Conservation (phyloP, 2,797 vertebrate species). For the Hipposideros larvatus region DNA sequence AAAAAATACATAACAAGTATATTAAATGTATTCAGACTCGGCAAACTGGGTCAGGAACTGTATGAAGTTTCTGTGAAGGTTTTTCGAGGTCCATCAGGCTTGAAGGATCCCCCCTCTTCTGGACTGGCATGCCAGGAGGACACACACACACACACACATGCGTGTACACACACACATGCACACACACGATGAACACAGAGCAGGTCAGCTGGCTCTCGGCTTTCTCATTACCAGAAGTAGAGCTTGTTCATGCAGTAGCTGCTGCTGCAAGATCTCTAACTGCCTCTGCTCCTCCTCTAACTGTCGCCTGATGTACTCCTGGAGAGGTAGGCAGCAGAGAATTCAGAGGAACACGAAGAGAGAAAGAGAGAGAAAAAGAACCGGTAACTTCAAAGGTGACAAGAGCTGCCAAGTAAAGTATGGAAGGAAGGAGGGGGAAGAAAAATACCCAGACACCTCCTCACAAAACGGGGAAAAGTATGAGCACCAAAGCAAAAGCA, state of each 20-base stretch:
- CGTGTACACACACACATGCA: neutral
- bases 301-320: slow-evolving; percentile 99
- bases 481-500: slow-evolving; percentile 32
- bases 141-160: neutral
- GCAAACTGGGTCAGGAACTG: neutral
- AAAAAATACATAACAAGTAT: neutral
- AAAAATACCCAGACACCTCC: slow-evolving; percentile 50
- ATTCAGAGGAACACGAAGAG: slow-evolving; percentile 74
- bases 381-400: slow-evolving; percentile 83
- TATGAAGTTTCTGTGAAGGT: neutral
- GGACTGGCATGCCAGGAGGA: neutral
- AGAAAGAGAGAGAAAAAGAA: slow-evolving; percentile 86
- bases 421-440: slow-evolving; percentile 8
- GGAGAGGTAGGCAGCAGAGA: slow-evolving; percentile 88
- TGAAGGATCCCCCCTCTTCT: neutral
- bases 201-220: slow-evolving; percentile 65
- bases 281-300: slow-evolving; percentile 99
- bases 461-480: slow-evolving; percentile 39
- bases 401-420: slow-evolving; percentile 51
- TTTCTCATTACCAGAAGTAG: slow-evolving; percentile 97
- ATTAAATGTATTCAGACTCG: neutral
- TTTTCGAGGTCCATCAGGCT: neutral
- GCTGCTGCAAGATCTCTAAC: slow-evolving; percentile 99
- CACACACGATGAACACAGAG: slow-evolving; percentile 67
- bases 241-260: slow-evolving; percentile 99